Evolutionary conservation across 2,113 vertebrate species (phyloP), one percentile per base, ranked within the genome.

Genomic region (Carassius gibelio): DNA sequence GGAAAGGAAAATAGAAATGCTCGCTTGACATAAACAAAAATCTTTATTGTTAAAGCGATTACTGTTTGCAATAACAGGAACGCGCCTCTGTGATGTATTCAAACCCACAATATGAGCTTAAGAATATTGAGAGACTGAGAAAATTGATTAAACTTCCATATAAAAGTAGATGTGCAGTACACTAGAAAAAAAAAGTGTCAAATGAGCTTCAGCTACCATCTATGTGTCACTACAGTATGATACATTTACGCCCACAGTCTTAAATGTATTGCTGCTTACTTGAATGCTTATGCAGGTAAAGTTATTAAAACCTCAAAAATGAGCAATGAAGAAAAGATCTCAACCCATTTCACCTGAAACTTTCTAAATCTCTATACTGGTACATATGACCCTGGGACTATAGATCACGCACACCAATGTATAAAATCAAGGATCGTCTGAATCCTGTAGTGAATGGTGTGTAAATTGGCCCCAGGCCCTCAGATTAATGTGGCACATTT

Each of bases 401-500:
- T 74, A 10, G 72, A 42, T 81, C 64, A 52, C n/a, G 79, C 81
- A 84, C 64, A 23, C 48, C 64, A 81, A 62, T 30, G 36, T 62
- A 15, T 83, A 80, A 88, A 89, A 86, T 88, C 81, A 82, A 74
- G 75, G 8, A 64, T 61, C 23, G 83, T 88, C 42, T 84, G 81
- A 59, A 85, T 85, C 45, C 81, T 68, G 21, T 55, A 78, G 76
- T 75, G 87, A 86, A 13, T 17, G 42, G 82, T 84, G 68, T 82
- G 85, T 87, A 68, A 75, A 86, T 75, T 62, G 42, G 83, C 88
- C 75, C 34, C 38, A 64, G 83, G 88, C 84, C 34, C 69, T 17
- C 52, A 88, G 84, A 89, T 87, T 85, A 89, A 89, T 86, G 81
- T 83, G 55, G 8, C 66, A 81, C 83, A 83, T 89, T 88, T 26